Base-by-base conservation (phyloP, 1,140 invertebrate species). In the Zelostemma sp. region DNA sequence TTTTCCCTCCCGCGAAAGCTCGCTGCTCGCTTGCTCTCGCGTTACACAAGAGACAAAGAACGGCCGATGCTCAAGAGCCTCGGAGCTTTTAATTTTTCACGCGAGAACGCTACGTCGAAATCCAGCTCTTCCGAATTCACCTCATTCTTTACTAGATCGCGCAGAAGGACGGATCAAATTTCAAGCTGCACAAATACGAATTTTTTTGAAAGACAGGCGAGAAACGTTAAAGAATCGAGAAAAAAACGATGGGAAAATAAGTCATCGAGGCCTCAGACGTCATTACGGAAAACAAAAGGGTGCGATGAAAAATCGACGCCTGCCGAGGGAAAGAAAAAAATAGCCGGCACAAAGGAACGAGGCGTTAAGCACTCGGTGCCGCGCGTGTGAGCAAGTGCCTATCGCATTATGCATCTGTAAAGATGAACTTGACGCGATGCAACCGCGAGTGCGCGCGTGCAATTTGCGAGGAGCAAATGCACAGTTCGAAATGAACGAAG, bases 11-110 rank as follows among this genome's bases (percentile, higher is more conserved):
- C 14, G 15, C 12, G 40, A 54, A 45, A 45, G 14, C 17, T 47
- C 18, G 28, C 25, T 19, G 12, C 38, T 16, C n/a, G 17, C 17
- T 9, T 6, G 18, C 11, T 46, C 47, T 33, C 57, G 17, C 21
- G 19, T 25, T 31, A 14, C 25, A 12, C 3, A 14, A 40, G 31
- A 51, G 58, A 66, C 54, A 47, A 66, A 66, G 63, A 58, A 43
- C 62, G 38, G 49, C 47, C 54, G 48, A 47, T 15, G 28, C 18
- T 21, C 28, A n/a, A 25, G 49, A 38, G 43, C 60, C 56, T 53
- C 21, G 15, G 8, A 38, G 53, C 58, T 66, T 71, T 69, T 63
- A 63, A 69, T 69, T 64, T 69, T 69, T 58, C 59, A 41, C 54
- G 33, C 55, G 25, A 18, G n/a, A n/a, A n/a, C n/a, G n/a, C 41